Base-by-base conservation (phyloP, 1,140 invertebrate genomes). In the Babylonia areolata region DNA sequence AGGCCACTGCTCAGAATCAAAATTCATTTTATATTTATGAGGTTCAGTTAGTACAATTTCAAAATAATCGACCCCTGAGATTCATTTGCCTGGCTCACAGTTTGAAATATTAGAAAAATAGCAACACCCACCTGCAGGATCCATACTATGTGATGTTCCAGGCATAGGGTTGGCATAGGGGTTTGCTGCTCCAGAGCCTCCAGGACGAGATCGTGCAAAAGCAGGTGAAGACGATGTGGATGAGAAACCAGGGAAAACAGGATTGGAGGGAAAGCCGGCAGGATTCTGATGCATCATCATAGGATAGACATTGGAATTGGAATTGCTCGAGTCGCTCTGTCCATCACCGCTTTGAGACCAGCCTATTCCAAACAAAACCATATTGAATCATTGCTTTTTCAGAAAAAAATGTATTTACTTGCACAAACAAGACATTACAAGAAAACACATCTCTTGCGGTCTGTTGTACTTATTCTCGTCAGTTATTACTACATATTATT, bases 111-210 rank as follows among this genome's bases (percentile, higher is more conserved):
- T 28, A 77, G 40, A 77, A 77, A 64, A 82, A 12, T 5, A 0
- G 2, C 64, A 51, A 73, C 82, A 84, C 82, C 82, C 64, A 84
- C 82, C 82, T 84, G 82, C 82, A 42, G 82, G 64, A 58, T 84
- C 82, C 20, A 84, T 40, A 33, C 54, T 40, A 2, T 54, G 54
- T 3, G 82, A 84, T 12, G 69, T 84, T 15, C 82, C 82, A 31
- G 82, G 82, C 17, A 64, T 64, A 6, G 58, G 58, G 40, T 42
- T 84, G 64, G 39, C 69, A 40, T 42, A 84, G 11, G 42, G 69
- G 31, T 84, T 84, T 15, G 20, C 58, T 12, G 37, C 69, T 42
- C 37, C 82, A 73, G 64, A 58, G 35, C 37, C 40, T 28, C 64
- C 40, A 46, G 82, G 69, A 15, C 39, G 40, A 35, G 64, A 40